Evolutionary conservation across 2,888 invertebrate species (phyloP).

Genomic region (Orthosia cruda): DNA sequence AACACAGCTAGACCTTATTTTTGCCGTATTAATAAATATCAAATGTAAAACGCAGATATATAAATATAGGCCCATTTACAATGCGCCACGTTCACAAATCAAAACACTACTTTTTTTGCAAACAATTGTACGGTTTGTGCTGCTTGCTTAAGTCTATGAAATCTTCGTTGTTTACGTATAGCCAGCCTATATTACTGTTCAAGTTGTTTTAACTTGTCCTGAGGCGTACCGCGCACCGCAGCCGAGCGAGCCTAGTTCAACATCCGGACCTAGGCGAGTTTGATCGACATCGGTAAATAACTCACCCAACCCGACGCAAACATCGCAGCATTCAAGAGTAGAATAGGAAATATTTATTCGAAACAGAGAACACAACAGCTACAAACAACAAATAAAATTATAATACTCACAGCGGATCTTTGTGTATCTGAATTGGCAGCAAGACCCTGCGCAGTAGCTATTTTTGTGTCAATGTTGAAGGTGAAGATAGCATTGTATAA

Average conservation of each 20-base stretch:
- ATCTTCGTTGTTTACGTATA: constrained; percentile 3
- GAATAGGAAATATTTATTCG: no score
- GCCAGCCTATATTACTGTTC: background rate
- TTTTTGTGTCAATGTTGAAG: no score
- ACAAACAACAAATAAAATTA: no score
- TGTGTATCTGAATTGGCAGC: no score
- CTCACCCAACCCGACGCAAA: constrained; percentile 11
- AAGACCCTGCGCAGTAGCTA: no score
- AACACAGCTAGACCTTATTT: background rate
- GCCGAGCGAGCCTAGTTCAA: constrained; percentile 25
- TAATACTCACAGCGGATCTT: no score
- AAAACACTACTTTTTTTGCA: background rate
- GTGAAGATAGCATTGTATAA: no score
- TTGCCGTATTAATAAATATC: background rate
- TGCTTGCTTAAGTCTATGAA: no score
- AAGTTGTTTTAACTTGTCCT: constrained; percentile 5
- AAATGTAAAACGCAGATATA: no score
- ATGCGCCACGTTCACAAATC: background rate
- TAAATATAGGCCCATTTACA: no score
- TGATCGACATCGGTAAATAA: constrained; percentile 23
- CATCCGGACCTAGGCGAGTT: constrained; percentile 43
- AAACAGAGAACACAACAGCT: no score
- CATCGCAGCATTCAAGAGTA: background rate
- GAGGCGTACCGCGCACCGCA: constrained; percentile 30
- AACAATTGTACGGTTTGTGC: background rate